Conservation (phyloP, 2,888 invertebrate genomes). For the Hydrotaea diabolus region DNA sequence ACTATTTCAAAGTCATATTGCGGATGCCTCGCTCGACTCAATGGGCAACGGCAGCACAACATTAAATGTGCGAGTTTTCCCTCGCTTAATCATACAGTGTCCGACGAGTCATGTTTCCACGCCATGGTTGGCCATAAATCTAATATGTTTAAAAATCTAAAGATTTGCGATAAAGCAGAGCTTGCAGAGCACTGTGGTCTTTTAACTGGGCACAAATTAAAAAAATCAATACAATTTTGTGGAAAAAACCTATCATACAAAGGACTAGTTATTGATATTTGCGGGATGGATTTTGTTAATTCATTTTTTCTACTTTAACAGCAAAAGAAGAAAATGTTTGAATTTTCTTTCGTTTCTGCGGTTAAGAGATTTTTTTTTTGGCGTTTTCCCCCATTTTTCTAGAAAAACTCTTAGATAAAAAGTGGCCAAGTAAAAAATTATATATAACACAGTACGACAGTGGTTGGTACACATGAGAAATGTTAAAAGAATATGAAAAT, state of each 20-base stretch:
- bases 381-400: no score
- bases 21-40: slow-evolving; percentile 46
- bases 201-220: not conserved
- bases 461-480: no score
- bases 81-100: slow-evolving; percentile 63
- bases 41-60: no score
- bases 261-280: slow-evolving; percentile 62
- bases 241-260: not conserved
- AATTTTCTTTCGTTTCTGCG: no score
- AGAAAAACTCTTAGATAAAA: not conserved
- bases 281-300: slow-evolving; percentile 64
- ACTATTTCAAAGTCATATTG: slow-evolving; percentile 66
- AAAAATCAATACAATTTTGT: not conserved
- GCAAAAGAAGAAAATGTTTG: not conserved
- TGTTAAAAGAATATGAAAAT: no score
- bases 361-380: no score
- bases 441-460: no score
- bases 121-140: slow-evolving; percentile 72
- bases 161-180: no score
- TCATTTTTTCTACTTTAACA: slow-evolving; percentile 49
- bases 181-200: not conserved
- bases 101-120: slow-evolving; percentile 69
- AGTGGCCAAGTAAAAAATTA: slow-evolving; percentile 55
- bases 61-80: slow-evolving; percentile 46
- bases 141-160: slow-evolving; percentile 61